Evolutionary conservation across 2,888 invertebrate genomes (phyloP).

Genomic region (Oligia latruncula): DNA sequence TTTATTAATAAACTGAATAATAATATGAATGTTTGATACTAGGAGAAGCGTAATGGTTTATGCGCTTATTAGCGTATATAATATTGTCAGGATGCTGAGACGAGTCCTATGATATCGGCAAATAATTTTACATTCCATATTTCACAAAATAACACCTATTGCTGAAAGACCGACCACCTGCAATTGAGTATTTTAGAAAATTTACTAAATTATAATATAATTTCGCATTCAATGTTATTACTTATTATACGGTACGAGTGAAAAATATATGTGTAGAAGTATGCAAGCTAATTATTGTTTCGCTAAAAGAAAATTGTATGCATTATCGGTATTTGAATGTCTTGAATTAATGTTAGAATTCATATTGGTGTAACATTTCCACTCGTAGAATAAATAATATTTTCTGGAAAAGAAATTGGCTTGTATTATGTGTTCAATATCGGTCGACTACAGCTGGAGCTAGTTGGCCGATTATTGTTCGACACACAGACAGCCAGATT

Average conservation of each 20-base stretch:
- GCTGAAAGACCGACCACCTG: constrained; percentile 65
- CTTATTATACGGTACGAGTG: constrained; percentile 65
- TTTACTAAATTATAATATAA: constrained; percentile 62
- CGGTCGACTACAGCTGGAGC: constrained; percentile 50
- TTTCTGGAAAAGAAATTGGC: constrained; percentile 67
- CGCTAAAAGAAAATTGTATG: constrained; percentile 64
- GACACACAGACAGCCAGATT: constrained; percentile 72
- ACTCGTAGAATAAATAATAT: constrained; percentile 67
- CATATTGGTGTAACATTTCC: constrained; percentile 73
- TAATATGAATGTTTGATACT: constrained; percentile 46
- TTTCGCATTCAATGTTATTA: constrained; percentile 64
- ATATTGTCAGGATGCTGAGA: constrained; percentile 53
- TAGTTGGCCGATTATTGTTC: constrained; percentile 57
- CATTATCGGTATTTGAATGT: constrained; percentile 72
- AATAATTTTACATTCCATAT: constrained; percentile 68
- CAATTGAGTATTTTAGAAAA: constrained; percentile 61
- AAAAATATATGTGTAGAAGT: constrained; percentile 68
- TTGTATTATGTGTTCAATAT: constrained; percentile 65
- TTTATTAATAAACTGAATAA: constrained; percentile 48
- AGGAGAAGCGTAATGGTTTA: constrained; percentile 49
- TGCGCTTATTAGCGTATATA: constrained; percentile 45
- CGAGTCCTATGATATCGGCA: constrained; percentile 60
- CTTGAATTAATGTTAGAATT: constrained; percentile 73
- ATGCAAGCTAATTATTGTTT: constrained; percentile 65
- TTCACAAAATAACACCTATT: constrained; percentile 66